Conservation (phyloP, 2,113 vertebrate genomes). For the Cepphus grylle region DNA sequence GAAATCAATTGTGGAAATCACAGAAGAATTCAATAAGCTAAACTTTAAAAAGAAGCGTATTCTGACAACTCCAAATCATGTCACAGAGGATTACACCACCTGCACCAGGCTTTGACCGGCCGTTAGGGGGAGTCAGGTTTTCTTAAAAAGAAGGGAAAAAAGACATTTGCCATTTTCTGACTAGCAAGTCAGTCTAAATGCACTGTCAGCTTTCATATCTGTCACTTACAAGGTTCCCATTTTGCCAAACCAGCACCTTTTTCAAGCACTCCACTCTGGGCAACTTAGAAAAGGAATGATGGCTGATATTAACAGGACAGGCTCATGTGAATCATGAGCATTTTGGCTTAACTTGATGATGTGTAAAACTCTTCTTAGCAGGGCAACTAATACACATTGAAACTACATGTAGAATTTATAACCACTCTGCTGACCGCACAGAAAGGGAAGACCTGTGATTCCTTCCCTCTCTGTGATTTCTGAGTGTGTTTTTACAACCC, state of each 20-base stretch:
- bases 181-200: neutral
- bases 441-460: slow-evolving; percentile 1
- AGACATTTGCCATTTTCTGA: neutral
- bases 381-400: neutral
- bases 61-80: neutral
- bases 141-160: neutral
- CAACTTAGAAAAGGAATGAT: neutral
- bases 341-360: neutral
- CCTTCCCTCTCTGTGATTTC: neutral
- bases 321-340: neutral
- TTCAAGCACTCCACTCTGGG: slow-evolving; percentile 11
- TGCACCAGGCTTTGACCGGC: slow-evolving; percentile 46
- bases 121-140: neutral
- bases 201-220: neutral
- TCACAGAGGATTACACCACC: slow-evolving; percentile 2
- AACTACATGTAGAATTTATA: neutral
- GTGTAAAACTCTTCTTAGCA: neutral
- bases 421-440: neutral
- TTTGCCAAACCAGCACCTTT: slow-evolving; percentile 19
- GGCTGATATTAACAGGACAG: neutral
- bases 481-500: slow-evolving; percentile 19
- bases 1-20: slow-evolving; percentile 82
- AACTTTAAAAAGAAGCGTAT: slow-evolving; percentile 73
- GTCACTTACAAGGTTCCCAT: neutral
- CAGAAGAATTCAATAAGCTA: slow-evolving; percentile 80